These are phyloP conservation scores for Botia kubotai DNA, from an alignment of 2,797 vertebrate species.

Conservation along the genomic window DNA sequence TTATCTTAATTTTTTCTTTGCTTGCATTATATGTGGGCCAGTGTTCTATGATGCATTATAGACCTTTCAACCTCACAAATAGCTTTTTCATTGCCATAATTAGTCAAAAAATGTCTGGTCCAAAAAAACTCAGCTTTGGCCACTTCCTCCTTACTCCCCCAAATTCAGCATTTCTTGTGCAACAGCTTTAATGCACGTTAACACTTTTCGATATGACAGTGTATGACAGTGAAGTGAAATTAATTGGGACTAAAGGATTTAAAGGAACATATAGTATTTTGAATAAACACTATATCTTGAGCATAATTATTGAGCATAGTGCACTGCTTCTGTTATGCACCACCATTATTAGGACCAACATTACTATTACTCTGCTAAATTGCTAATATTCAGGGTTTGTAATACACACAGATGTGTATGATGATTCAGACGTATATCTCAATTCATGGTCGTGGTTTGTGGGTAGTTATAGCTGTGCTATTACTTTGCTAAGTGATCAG, in stretches of 20 bases:
- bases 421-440: no score
- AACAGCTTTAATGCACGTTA: not conserved
- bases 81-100: not conserved
- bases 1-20: not conserved
- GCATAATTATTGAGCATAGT: no score
- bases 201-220: not conserved
- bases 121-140: not conserved
- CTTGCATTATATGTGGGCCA: not conserved
- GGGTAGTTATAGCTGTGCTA: not conserved
- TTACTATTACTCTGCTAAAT: no score
- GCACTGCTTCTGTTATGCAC: no score
- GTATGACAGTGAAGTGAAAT: not conserved
- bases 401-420: no score
- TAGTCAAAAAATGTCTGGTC: not conserved
- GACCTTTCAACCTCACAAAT: not conserved
- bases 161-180: conserved; percentile 6
- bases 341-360: no score
- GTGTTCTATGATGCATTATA: not conserved
- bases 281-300: no score
- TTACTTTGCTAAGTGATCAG: not conserved
- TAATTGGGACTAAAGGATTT: not conserved
- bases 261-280: no score
- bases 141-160: conserved; percentile 24
- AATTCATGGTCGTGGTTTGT: no score
- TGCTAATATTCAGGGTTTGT: no score